A percentile compares a stretch with the other conserved stretches of the same genome.
These are phyloP conservation scores for Taphrorychus bicolor DNA, from an alignment of 2,888 invertebrate species.

Conservation along the genomic window DNA sequence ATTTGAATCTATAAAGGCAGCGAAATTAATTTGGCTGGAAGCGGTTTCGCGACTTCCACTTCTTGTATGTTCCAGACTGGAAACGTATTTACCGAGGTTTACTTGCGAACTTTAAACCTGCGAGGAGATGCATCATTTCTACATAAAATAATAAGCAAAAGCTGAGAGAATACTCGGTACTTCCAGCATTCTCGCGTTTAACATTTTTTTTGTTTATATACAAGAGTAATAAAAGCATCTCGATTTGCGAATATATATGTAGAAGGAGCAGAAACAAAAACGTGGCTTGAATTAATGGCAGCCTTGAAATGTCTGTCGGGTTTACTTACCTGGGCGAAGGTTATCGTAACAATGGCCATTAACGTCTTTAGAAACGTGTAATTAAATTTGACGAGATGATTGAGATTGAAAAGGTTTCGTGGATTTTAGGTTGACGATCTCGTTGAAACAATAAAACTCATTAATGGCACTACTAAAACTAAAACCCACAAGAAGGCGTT, in stretches of 20 bases:
- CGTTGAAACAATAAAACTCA: neutral
- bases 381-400: conserved; percentile 16
- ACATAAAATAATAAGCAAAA: neutral
- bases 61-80: conserved; percentile 17
- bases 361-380: conserved; percentile 7
- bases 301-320: conserved; percentile 47
- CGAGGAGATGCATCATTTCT: neutral
- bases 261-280: conserved; percentile 40
- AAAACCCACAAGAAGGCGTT: no score
- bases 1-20: conserved; percentile 35
- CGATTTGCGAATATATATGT: neutral
- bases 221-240: neutral
- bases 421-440: conserved; percentile 2
- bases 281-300: conserved; percentile 43
- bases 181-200: neutral
- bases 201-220: no score
- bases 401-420: conserved; percentile 3
- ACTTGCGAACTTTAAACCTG: neutral
- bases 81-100: conserved; percentile 4
- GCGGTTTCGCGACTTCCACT: conserved; percentile 29
- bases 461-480: neutral
- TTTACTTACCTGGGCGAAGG: conserved; percentile 47
- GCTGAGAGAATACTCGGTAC: neutral
- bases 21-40: conserved; percentile 35
- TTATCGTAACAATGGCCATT: conserved; percentile 40